Base-by-base conservation (phyloP, 2,797 vertebrate genomes). In the Masticophis lateralis region DNA sequence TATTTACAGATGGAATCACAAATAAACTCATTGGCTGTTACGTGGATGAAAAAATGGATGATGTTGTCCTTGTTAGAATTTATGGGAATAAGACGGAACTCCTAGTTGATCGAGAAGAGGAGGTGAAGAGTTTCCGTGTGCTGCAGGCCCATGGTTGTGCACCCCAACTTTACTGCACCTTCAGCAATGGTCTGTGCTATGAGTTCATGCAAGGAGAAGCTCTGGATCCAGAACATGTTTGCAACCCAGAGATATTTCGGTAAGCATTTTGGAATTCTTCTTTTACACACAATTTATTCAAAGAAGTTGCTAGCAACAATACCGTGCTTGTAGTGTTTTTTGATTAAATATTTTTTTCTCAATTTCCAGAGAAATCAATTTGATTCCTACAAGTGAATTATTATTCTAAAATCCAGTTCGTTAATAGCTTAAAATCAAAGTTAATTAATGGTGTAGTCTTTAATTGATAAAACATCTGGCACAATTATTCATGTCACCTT, bases 1-100 rank as follows among this genome's bases (percentile, higher is more conserved):
- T 98, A 37, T 99, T 99, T 97, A 99, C 99, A 0, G 99, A 99
- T 53, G 99, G 99, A 20, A 99, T 99, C 94, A 99, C 99, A 94
- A 99, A 99, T 93, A 99, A 99, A 94, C 97, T 99, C 94, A 98
- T 99, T 87, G 99, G 99, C 96, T 99, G 99, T 97, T 99, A 99
- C 0, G 97, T 99, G 94, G 98, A 98, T 1, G 94, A 98, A 4
- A 92, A 96, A 86, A 98, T 98, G 97, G 98, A 99, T 5, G 98
- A 99, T 27, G 99, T 99, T 3, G 99, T 99, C 74, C 98, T 99
- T 90, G 99, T 99, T 57, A 98, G 99, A 79, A 99, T 99, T 97
- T 99, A 99, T 47, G 99, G 99, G 93, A 98, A 99, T 96, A 99
- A 99, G 97, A 99, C 99, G 0, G 99, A 99, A 94, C 97, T 99